Base-by-base conservation (phyloP, 2,797 vertebrate species). In the Sebastes flavidus region DNA sequence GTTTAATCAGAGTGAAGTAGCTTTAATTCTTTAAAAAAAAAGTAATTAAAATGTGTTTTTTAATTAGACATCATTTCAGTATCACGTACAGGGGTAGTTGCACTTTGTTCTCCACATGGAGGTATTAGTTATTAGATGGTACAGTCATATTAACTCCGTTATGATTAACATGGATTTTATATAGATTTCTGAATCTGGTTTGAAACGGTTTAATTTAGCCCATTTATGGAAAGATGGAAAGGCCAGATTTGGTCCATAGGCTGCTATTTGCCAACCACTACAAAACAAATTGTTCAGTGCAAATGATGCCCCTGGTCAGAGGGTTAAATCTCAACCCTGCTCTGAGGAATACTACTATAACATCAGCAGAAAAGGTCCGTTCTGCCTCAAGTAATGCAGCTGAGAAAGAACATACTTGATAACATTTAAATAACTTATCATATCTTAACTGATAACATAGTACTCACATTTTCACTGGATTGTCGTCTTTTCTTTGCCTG, bases 401-500 rank as follows among this genome's bases (percentile, higher is more conserved):
- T 42, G 38, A 42, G 38, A 42, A 42, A 42, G 14, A 42, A 42
- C 6, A 42, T 16, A 42, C 38, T 42, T 42, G 38, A 42, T 42
- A 22, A 0, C 12, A 36, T 67, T 66, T 8, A 22, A 84, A n/a
- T 24, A 18, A 46, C 25, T 2, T 6, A 8, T 65, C n/a, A 30
- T 1, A 71, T 46, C 49, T 75, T 22, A 72, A 79, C 5, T 52
- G 10, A 70, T 54, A 49, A 25, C 49, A 78, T 0, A 20, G 27
- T 84, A 96, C 97, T 97, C 88, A 98, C 97, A 92, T 97, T 97
- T 96, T 97, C 96, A 93, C 93, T 96, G 95, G 97, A 98, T 96
- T 98, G 97, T 98, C 98, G 94, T 95, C 96, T 97, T 94, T 95
- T 99, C 95, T 99, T 99, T 80, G 96, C 88, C 84, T 97, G 97